Conservation (phyloP, 2,113 vertebrate species). For the Otocyon megalotis region DNA sequence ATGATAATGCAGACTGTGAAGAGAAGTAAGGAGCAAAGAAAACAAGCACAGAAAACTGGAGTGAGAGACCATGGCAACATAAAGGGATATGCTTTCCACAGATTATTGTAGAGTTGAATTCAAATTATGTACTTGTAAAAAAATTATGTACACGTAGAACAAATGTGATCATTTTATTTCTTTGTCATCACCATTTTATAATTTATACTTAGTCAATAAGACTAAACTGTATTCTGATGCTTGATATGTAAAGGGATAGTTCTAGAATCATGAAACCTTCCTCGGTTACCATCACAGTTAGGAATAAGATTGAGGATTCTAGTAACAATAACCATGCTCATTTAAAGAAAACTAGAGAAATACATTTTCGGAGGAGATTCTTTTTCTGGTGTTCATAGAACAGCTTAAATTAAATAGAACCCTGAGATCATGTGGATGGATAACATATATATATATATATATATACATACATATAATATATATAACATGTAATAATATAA, state of each 20-base stretch:
- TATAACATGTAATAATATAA: no score
- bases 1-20: neutral
- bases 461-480: no score
- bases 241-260: neutral
- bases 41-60: neutral
- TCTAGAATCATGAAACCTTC: neutral
- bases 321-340: neutral
- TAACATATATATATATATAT: no score
- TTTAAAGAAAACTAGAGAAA: conserved; percentile 10
- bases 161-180: neutral
- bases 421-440: neutral
- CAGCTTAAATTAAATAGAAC: neutral
- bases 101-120: neutral
- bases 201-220: conserved; percentile 48
- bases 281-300: neutral
- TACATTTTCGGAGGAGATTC: neutral
- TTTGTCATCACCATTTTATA: neutral
- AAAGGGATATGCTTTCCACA: neutral
- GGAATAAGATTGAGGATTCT: neutral
- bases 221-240: neutral
- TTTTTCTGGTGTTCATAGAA: neutral
- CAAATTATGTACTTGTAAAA: neutral
- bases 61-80: neutral
- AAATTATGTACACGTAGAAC: neutral
- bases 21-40: neutral